Conservation (phyloP, 2,113 vertebrate species). For the Orientallactaga bullata region DNA sequence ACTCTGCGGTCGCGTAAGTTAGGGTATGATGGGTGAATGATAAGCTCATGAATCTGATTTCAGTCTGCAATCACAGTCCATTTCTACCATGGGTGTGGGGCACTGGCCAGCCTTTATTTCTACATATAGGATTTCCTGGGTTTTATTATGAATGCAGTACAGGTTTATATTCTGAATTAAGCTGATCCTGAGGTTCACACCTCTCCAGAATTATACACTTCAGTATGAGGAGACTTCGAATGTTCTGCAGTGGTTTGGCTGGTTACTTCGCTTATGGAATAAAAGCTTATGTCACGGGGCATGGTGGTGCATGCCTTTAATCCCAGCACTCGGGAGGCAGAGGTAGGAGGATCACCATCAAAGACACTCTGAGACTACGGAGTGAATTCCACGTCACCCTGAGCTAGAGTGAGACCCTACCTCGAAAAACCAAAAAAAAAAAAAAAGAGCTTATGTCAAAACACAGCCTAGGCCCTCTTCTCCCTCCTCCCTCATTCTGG, state of each 20-base stretch:
- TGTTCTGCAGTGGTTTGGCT: slow-evolving; percentile 20
- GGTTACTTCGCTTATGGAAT: not conserved
- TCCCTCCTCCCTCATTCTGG: not conserved
- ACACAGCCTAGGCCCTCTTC: not conserved
- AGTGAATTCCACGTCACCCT: too few relatives aligned
- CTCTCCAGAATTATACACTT: slow-evolving; percentile 46
- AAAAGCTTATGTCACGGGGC: not conserved
- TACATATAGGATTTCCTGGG: not conserved
- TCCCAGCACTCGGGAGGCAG: too few relatives aligned
- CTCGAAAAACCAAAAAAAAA: too few relatives aligned
- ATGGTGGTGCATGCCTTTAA: not conserved
- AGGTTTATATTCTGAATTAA: slow-evolving; percentile 44
- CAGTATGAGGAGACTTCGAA: slow-evolving; percentile 14
- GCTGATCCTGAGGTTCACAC: slow-evolving; percentile 25
- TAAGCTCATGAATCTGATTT: slow-evolving; percentile 4
- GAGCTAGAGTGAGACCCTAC: too few relatives aligned
- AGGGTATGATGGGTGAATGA: not conserved
- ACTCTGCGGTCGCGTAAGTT: not conserved
- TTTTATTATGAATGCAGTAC: slow-evolving; percentile 41
- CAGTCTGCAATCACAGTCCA: not conserved
- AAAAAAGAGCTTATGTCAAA: not conserved
- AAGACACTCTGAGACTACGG: too few relatives aligned
- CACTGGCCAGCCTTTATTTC: slow-evolving; percentile 2
- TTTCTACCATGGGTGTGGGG: not conserved
- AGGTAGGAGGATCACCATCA: too few relatives aligned